These are phyloP conservation scores for Tympanuchus pallidicinctus DNA, from an alignment of 2,113 vertebrate genomes.

Conservation along the genomic window DNA sequence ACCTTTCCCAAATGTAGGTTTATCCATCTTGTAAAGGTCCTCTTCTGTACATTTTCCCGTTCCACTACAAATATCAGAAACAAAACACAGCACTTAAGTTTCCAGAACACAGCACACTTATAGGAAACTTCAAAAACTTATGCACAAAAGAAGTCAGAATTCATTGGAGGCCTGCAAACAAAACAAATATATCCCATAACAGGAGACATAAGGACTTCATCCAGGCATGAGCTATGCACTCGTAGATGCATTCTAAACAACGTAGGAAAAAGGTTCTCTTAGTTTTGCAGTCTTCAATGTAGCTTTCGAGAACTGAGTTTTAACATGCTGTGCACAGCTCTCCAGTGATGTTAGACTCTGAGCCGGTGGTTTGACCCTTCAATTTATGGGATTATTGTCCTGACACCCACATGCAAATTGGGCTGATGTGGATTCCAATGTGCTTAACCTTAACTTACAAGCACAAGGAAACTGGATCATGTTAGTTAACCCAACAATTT, in stretches of 20 bases:
- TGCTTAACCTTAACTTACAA: neutral
- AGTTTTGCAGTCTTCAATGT: neutral
- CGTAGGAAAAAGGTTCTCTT: neutral
- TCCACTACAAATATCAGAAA: slow-evolving; percentile 88
- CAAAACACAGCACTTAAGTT: slow-evolving; percentile 46
- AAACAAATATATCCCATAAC: neutral
- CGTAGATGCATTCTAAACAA: neutral
- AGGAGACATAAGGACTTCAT: neutral
- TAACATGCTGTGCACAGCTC: neutral
- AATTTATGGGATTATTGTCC: slow-evolving; percentile 4
- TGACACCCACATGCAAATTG: neutral
- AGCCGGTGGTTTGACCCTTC: neutral
- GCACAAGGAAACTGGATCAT: neutral
- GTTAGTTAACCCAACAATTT: neutral
- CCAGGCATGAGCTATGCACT: neutral
- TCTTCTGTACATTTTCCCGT: slow-evolving; percentile 95
- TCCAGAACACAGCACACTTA: neutral
- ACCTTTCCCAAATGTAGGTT: slow-evolving; percentile 97
- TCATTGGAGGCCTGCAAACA: neutral
- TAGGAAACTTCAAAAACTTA: neutral
- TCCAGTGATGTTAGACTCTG: neutral
- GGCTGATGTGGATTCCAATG: neutral
- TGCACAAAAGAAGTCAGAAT: neutral
- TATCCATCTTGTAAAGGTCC: slow-evolving; percentile 97
- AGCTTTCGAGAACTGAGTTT: neutral